These are phyloP conservation scores for Paramormyrops hopkinsi DNA, from an alignment of 2,797 vertebrate species.

Conservation along the genomic window DNA sequence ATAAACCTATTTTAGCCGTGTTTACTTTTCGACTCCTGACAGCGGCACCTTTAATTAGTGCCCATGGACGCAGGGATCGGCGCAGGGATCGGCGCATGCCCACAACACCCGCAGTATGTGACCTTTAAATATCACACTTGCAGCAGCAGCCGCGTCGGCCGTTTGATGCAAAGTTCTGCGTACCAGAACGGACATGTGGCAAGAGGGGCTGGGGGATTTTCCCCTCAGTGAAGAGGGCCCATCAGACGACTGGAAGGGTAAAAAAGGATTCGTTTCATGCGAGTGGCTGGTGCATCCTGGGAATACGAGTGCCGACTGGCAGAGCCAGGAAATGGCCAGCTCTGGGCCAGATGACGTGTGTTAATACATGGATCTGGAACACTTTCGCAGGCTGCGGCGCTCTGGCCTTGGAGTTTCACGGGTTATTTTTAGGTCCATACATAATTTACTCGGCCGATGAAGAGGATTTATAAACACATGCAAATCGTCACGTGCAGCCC, in stretches of 20 bases:
- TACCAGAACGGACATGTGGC: slow-evolving; percentile 36
- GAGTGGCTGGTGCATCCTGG: neutral
- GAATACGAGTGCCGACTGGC: neutral
- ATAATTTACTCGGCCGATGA: slow-evolving; percentile 9
- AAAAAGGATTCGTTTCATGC: slow-evolving; percentile 20
- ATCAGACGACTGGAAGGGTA: slow-evolving; percentile 25
- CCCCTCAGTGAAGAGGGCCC: slow-evolving; percentile 28
- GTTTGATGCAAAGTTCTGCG: slow-evolving; percentile 30
- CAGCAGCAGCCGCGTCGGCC: slow-evolving; percentile 16
- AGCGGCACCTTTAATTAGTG: slow-evolving; percentile 36
- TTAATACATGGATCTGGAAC: slow-evolving; percentile 12
- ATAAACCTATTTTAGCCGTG: slow-evolving; percentile 38
- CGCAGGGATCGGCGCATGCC: slow-evolving; percentile 12
- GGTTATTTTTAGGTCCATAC: slow-evolving; percentile 14
- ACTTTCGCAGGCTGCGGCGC: neutral
- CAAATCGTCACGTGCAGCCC: neutral
- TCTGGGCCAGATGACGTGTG: slow-evolving; percentile 2
- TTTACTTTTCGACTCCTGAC: slow-evolving; percentile 31
- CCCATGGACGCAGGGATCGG: slow-evolving; percentile 11
- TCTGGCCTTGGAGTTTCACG: slow-evolving; percentile 8
- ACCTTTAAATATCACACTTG: slow-evolving; percentile 40
- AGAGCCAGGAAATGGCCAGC: neutral
- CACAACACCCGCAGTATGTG: slow-evolving; percentile 37
- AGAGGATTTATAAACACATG: slow-evolving; percentile 15
- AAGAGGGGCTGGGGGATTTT: slow-evolving; percentile 26